phyloP scores from a whole-genome alignment of 1,140 invertebrate genomes.

The Halotydeus destructor region DNA sequence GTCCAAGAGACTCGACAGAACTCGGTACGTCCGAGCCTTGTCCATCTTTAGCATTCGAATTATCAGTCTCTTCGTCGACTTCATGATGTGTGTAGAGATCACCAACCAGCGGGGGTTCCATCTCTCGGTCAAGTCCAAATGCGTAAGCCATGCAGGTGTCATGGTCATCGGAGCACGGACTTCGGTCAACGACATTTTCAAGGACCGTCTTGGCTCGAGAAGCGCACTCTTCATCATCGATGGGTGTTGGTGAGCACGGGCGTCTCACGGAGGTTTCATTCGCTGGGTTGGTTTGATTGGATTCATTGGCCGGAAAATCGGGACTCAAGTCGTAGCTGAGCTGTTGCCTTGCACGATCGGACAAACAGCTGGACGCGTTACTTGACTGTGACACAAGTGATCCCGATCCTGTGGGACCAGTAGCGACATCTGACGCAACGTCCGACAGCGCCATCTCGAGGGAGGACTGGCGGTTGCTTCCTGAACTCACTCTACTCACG shows the following conservation, averaged over 20 bases:
- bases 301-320: constrained; percentile 3
- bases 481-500: not conserved
- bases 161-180: not conserved
- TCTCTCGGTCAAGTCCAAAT: not conserved
- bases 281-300: not conserved
- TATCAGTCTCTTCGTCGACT: constrained; percentile 50
- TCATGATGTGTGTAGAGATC: constrained; percentile 21
- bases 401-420: constrained; percentile 3
- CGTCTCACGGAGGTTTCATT: constrained; percentile 1
- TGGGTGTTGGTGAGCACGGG: constrained; percentile 1
- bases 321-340: constrained; percentile 9
- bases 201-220: not conserved
- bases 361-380: not conserved
- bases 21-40: constrained; percentile 49
- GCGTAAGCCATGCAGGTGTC: constrained; percentile 1
- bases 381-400: constrained; percentile 4
- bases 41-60: not conserved
- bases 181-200: not conserved
- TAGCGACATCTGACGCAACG: not conserved
- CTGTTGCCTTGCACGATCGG: constrained; percentile 7
- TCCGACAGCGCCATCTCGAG: not conserved
- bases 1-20: constrained; percentile 47
- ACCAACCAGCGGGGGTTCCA: not conserved
- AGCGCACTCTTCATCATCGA: not conserved
- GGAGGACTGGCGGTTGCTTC: not conserved